phyloP scores from a whole-genome alignment of 1,140 invertebrate species.

The Maniola jurtina region DNA sequence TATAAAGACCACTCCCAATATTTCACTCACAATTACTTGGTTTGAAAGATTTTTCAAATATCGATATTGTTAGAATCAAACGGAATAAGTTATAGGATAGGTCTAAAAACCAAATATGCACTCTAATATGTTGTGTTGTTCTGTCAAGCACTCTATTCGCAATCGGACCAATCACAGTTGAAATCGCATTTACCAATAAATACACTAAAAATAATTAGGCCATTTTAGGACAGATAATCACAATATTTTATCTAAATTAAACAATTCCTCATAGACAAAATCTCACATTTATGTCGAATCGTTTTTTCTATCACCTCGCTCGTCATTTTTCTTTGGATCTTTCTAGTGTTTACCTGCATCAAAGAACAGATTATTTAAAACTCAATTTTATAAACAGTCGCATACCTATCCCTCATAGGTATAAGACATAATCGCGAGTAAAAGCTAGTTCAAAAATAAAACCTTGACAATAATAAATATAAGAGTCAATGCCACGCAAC shows the following conservation, averaged over 20 bases:
- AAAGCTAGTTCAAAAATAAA: constrained; percentile 1
- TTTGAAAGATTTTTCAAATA: neutral
- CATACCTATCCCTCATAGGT: too few species aligned
- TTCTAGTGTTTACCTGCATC: constrained; percentile 48
- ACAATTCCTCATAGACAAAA: constrained; percentile 63
- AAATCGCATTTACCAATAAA: constrained; percentile 67
- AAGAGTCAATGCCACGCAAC: neutral
- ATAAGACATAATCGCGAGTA: neutral
- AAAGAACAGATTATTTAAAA: neutral
- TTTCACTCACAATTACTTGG: neutral
- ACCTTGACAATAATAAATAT: constrained; percentile 7
- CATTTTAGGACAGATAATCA: constrained; percentile 77
- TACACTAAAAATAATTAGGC: constrained; percentile 76
- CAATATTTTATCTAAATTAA: constrained; percentile 65
- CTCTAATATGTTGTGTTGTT: constrained; percentile 37
- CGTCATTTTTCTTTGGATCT: constrained; percentile 48
- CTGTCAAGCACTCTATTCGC: constrained; percentile 32
- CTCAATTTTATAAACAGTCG: neutral
- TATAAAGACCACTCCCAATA: too few species aligned
- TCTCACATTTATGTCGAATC: constrained; percentile 48
- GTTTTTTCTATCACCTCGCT: constrained; percentile 38
- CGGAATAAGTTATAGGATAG: constrained; percentile 4
- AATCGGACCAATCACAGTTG: constrained; percentile 64
- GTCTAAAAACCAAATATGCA: constrained; percentile 28
- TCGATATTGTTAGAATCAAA: neutral